These are phyloP conservation scores for Calliopum simillimum DNA, from an alignment of 2,888 invertebrate genomes.

Conservation along the genomic window DNA sequence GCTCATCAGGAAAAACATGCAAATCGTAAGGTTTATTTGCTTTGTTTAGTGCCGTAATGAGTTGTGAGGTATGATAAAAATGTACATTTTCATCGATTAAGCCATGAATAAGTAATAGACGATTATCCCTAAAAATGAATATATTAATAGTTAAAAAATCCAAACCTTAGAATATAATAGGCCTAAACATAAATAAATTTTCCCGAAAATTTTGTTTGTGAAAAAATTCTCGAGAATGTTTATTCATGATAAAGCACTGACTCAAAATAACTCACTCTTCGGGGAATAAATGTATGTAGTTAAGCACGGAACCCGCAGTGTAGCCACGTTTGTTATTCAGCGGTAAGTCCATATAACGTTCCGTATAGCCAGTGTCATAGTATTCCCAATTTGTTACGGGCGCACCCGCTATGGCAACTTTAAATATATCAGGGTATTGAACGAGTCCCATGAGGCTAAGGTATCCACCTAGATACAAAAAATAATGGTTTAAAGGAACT, in stretches of 20 bases:
- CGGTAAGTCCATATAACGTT: constrained; percentile 94
- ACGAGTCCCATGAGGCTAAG: constrained; percentile 94
- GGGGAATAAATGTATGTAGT: constrained; percentile 87
- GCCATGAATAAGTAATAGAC: constrained; percentile 95
- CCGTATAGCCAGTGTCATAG: constrained; percentile 99
- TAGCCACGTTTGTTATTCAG: constrained; percentile 83
- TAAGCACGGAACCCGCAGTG: constrained; percentile 84
- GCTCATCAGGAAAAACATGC: constrained; percentile 95
- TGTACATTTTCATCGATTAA: constrained; percentile 99
- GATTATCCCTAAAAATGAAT: constrained; percentile 76
- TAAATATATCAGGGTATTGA: constrained; percentile 92
- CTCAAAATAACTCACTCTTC: constrained; percentile 78
- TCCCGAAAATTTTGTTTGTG: no score
- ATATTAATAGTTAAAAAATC: not conserved
- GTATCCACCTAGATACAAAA: constrained; percentile 83
- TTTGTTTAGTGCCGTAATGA: constrained; percentile 89
- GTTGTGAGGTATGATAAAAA: constrained; percentile 93
- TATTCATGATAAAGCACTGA: not conserved
- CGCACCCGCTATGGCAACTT: constrained; percentile 95
- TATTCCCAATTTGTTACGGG: constrained; percentile 97
- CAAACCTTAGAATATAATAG: not conserved
- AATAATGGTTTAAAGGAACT: not conserved
- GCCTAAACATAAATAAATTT: no score
- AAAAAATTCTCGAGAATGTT: not conserved
- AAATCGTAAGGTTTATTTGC: constrained; percentile 97